Conservation (phyloP, 2,113 vertebrate species). For the Salvelinus alpinus region DNA sequence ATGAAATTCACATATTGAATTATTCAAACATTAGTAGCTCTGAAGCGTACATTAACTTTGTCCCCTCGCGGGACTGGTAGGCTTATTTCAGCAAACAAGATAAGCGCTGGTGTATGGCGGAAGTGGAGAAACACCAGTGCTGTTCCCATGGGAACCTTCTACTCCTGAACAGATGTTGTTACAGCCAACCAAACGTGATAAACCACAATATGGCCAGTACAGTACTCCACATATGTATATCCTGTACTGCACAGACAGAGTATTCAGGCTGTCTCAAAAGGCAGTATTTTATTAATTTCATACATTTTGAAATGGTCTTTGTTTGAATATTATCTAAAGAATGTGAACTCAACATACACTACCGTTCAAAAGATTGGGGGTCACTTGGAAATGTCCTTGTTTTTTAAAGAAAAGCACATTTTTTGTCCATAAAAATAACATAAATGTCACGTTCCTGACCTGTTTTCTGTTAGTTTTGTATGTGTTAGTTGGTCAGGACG, state of each 20-base stretch:
- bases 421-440: too few relatives aligned
- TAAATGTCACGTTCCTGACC: too few relatives aligned
- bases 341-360: too few relatives aligned
- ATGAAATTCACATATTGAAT: conserved; percentile 49
- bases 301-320: too few relatives aligned
- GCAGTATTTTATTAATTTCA: too few relatives aligned
- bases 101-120: conserved; percentile 47
- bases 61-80: conserved; percentile 54
- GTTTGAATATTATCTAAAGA: too few relatives aligned
- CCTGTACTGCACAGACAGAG: not conserved
- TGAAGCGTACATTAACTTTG: conserved; percentile 52
- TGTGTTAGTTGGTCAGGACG: too few relatives aligned
- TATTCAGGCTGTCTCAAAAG: not conserved
- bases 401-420: too few relatives aligned
- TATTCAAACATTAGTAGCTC: conserved; percentile 55
- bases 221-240: conserved; percentile 50
- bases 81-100: conserved; percentile 53
- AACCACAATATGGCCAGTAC: conserved; percentile 51
- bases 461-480: too few relatives aligned
- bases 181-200: conserved; percentile 43
- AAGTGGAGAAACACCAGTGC: conserved; percentile 44
- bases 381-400: too few relatives aligned
- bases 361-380: too few relatives aligned
- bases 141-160: conserved; percentile 62
- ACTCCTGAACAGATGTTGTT: conserved; percentile 59